These are phyloP conservation scores for Lanius collurio DNA, from an alignment of 2,113 vertebrate genomes.

Conservation along the genomic window DNA sequence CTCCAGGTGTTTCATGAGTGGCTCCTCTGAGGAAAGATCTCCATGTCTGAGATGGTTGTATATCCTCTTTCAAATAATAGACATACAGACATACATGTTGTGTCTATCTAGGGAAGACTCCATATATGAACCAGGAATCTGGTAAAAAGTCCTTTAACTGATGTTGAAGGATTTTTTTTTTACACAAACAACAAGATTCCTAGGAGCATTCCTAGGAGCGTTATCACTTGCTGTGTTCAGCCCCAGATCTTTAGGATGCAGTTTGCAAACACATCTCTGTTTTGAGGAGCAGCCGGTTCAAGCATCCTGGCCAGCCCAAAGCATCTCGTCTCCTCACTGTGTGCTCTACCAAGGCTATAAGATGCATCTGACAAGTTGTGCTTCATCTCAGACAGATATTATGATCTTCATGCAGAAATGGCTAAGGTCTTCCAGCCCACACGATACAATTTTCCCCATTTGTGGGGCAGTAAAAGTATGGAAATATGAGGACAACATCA, in stretches of 20 bases:
- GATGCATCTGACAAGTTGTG: rapidly evolving
- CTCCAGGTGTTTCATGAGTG: rapidly evolving
- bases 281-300: not conserved
- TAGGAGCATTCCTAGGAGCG: rapidly evolving
- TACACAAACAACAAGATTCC: too few relatives aligned
- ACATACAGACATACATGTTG: too few relatives aligned
- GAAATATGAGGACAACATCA: not conserved
- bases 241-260: not conserved
- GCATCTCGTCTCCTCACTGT: not conserved
- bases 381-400: not conserved
- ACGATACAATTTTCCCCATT: rapidly evolving
- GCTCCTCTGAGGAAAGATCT: not conserved
- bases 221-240: not conserved
- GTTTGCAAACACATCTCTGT: not conserved
- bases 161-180: too few relatives aligned
- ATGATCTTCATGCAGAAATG: not conserved
- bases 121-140: too few relatives aligned
- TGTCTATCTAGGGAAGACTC: too few relatives aligned
- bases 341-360: not conserved
- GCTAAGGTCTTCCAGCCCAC: not conserved
- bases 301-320: not conserved
- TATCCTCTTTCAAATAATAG: not conserved
- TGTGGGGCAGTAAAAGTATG: not conserved
- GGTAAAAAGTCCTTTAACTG: too few relatives aligned
- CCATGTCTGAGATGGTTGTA: not conserved